Conservation (phyloP, 2,888 invertebrate genomes). For the Nephrocerus scutellatus region DNA sequence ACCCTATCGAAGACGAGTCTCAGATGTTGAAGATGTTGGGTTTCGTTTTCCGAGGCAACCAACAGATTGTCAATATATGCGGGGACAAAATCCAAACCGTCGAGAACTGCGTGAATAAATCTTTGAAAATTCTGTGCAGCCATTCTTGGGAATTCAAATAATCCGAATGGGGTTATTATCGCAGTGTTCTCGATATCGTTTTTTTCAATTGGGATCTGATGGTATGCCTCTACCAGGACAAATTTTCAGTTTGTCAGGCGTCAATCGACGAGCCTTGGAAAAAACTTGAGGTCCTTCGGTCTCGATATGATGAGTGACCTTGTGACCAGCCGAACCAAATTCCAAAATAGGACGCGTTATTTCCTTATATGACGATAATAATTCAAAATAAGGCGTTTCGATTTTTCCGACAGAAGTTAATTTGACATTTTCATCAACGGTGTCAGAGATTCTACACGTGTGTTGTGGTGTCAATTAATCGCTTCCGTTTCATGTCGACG, state of each 20-base stretch:
- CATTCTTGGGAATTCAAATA: slow-evolving; percentile 17
- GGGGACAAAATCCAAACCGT: slow-evolving; percentile 16
- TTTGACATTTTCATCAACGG: too few species aligned
- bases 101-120: slow-evolving; percentile 15
- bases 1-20: slow-evolving; percentile 22
- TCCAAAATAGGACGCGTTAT: too few species aligned
- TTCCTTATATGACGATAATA: too few species aligned
- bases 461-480: too few species aligned
- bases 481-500: too few species aligned
- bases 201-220: slow-evolving; percentile 18
- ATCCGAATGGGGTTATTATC: slow-evolving; percentile 19
- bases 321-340: neutral
- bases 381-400: too few species aligned
- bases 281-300: slow-evolving; percentile 8
- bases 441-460: too few species aligned
- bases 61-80: slow-evolving; percentile 31
- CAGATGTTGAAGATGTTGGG: slow-evolving; percentile 23
- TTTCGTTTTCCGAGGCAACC: slow-evolving; percentile 22
- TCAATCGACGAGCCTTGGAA: slow-evolving; percentile 1
- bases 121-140: slow-evolving; percentile 20
- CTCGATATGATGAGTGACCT: slow-evolving; percentile 1
- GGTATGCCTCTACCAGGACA: slow-evolving; percentile 16
- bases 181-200: slow-evolving; percentile 17
- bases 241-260: slow-evolving; percentile 9
- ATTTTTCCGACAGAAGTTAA: too few species aligned